Evolutionary conservation across 2,797 vertebrate species (phyloP).

Genomic region (Enteromius paludinosus): DNA sequence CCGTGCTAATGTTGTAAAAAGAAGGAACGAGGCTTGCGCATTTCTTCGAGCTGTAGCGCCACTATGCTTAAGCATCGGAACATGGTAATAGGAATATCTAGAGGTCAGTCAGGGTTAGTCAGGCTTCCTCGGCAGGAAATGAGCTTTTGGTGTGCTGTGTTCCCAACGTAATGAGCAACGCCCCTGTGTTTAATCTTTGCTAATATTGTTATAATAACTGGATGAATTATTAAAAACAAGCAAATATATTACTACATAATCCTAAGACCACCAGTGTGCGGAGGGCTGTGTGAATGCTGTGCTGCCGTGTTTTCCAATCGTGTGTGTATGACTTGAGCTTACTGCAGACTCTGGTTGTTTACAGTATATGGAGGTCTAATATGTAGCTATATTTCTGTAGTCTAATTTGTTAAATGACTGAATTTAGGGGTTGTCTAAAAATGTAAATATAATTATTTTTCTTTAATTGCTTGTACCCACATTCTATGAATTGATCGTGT

Average conservation of each 20-base stretch:
- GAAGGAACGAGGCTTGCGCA: slow-evolving; percentile 71
- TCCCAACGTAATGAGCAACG: slow-evolving; percentile 85
- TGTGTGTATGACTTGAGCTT: slow-evolving; percentile 34
- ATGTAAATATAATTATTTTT: slow-evolving; percentile 3
- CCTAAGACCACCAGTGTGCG: slow-evolving; percentile 72
- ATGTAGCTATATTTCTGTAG: neutral
- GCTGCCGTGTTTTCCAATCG: slow-evolving; percentile 55
- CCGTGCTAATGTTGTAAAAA: slow-evolving; percentile 71
- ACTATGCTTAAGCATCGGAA: slow-evolving; percentile 80
- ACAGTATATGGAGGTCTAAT: slow-evolving; percentile 10
- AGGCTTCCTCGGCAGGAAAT: slow-evolving; percentile 85
- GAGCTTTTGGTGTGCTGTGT: slow-evolving; percentile 83
- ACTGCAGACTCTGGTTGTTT: slow-evolving; percentile 16
- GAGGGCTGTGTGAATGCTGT: slow-evolving; percentile 56
- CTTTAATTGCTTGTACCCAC: slow-evolving; percentile 55
- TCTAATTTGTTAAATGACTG: neutral
- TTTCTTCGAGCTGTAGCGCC: slow-evolving; percentile 76
- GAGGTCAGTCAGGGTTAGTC: slow-evolving; percentile 82
- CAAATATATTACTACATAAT: slow-evolving; percentile 73
- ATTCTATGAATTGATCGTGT: slow-evolving; percentile 47
- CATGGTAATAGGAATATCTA: slow-evolving; percentile 84
- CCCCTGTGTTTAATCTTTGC: slow-evolving; percentile 84
- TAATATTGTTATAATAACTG: slow-evolving; percentile 88
- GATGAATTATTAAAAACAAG: slow-evolving; percentile 89
- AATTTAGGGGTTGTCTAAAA: neutral